Base-by-base conservation (phyloP, 2,797 vertebrate genomes). In the Alosa sapidissima region DNA sequence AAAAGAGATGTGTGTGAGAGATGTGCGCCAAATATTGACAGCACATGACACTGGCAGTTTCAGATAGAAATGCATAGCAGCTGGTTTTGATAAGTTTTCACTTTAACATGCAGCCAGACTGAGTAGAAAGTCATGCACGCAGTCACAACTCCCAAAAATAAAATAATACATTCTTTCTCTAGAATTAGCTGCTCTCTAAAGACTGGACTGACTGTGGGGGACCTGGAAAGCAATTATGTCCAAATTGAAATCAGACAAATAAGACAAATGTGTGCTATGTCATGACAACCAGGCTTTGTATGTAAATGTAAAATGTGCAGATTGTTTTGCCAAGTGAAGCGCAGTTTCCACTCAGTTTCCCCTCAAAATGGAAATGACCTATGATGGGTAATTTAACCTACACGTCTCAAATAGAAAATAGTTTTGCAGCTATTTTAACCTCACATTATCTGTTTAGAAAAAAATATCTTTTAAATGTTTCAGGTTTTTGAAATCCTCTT, bases 11-110 rank as follows among this genome's bases (percentile, higher is more conserved):
- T 78, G 36, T 47, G 28, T 28, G 28, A 28, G 28, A 28, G 28
- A 28, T 28, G 28, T 21, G 36, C 52, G 83, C 68, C 83, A 84
- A 11, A 51, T 78, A 51, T 45, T 52, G 45, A 33, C 72, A 78
- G 47, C 14, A 47, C 72, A 78, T 78, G 72, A 78, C 41, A 47
- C 72, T 78, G 72, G 21, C 72, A 21, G 45, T 49, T 58, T 81
- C 16, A 51, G 33, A 58, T n/a, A 52, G 41, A 82, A 82, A 83
- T 49, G 14, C 68, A 81, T 45, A 41, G 51, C 82, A 81, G 75
- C 82, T 86, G 82, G 47, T 68, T 47, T 72, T 51, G 21, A 82
- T 72, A 58, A 68, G 51, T 24, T 28, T 48, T 75, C 81, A 51
- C 28, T 58, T 49, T 49, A 78, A 21, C 72, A 45, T 45, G 36